A percentile compares a stretch with the other conserved stretches of the same genome.
These are phyloP conservation scores for Gasterosteus nipponicus DNA, from an alignment of 2,113 vertebrate species.

Conservation along the genomic window DNA sequence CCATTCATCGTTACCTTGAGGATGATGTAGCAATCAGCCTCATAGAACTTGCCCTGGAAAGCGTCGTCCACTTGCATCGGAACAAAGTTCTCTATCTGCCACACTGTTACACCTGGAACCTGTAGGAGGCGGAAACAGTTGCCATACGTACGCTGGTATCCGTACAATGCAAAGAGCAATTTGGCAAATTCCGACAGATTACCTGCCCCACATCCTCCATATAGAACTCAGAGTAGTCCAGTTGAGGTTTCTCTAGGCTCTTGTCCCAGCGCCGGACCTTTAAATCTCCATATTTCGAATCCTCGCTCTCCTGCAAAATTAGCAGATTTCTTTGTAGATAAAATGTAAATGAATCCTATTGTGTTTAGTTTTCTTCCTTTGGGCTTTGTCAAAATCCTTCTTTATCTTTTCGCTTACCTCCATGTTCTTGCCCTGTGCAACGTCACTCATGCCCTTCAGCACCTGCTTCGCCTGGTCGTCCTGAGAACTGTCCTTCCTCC, in stretches of 20 bases:
- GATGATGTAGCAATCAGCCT: constrained; percentile 97
- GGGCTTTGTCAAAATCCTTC: neutral
- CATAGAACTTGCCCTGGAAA: constrained; percentile 94
- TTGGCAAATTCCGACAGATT: neutral
- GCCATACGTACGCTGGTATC: neutral
- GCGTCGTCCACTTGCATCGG: constrained; percentile 90
- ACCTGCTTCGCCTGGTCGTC: constrained; percentile 99
- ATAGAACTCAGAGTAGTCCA: constrained; percentile 97
- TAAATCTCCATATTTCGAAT: constrained; percentile 82
- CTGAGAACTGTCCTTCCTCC: constrained; percentile 90
- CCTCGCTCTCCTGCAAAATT: constrained; percentile 84
- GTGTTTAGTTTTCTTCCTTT: neutral
- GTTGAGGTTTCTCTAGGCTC: constrained; percentile 91
- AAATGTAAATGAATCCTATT: neutral
- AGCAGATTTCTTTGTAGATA: neutral
- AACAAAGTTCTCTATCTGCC: constrained; percentile 98
- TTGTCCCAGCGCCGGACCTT: constrained; percentile 94
- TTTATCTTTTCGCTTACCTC: constrained; percentile 79
- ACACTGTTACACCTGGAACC: constrained; percentile 88
- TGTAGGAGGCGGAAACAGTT: neutral
- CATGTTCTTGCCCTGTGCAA: constrained; percentile 93
- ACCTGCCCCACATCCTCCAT: constrained; percentile 90
- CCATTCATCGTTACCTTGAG: constrained; percentile 85
- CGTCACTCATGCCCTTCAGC: constrained; percentile 96
- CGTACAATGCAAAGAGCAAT: neutral